Conservation (phyloP, 2,888 invertebrate genomes). For the Laothoe populi region DNA sequence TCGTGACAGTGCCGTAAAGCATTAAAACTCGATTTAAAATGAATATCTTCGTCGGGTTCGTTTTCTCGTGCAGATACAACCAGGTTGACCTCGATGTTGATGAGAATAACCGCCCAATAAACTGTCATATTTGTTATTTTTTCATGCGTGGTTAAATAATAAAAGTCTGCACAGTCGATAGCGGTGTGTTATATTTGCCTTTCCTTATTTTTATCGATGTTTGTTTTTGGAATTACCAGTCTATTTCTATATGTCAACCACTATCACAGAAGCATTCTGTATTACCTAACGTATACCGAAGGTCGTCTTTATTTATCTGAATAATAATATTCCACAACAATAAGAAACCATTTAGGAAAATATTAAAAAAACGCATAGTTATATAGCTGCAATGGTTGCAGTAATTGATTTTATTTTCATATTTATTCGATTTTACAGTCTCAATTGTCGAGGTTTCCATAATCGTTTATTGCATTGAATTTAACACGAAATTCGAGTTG, state of each 20-base stretch:
- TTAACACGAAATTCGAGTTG: too few species aligned
- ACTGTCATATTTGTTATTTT: constrained; percentile 32
- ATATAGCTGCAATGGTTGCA: too few species aligned
- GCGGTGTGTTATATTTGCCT: not conserved
- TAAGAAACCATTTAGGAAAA: not conserved
- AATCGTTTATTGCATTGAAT: too few species aligned
- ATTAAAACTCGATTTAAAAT: constrained; percentile 56
- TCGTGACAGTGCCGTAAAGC: constrained; percentile 63
- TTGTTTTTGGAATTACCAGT: not conserved
- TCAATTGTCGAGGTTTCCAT: too few species aligned
- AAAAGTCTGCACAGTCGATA: not conserved
- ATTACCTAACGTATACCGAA: not conserved
- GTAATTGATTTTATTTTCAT: too few species aligned
- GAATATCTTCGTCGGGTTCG: constrained; percentile 38
- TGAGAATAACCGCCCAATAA: constrained; percentile 32
- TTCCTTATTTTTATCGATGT: not conserved
- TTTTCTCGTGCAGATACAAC: constrained; percentile 41
- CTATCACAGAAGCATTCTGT: not conserved
- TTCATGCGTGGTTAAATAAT: constrained; percentile 22
- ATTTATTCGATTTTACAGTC: too few species aligned
- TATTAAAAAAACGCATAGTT: too few species aligned
- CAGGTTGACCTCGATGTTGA: constrained; percentile 32
- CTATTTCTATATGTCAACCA: not conserved
- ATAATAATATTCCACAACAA: not conserved
- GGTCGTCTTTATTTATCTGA: not conserved